Percentiles rank a stretch among this genome's conserved stretches.
Evolutionary conservation across 2,113 vertebrate species (phyloP).

Genomic region (Osmerus eperlanus): DNA sequence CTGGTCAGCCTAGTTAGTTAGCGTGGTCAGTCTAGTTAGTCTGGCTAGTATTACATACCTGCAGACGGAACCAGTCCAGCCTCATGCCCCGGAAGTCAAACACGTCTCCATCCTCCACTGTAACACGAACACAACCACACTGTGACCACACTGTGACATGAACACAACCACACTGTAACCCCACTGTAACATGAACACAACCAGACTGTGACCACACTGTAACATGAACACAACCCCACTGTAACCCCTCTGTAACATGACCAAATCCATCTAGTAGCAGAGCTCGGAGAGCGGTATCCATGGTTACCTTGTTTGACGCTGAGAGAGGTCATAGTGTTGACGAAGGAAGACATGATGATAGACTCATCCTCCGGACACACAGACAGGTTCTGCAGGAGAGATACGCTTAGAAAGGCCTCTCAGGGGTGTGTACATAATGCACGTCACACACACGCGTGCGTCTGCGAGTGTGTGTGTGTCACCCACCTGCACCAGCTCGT

Average conservation of each 20-base stretch:
- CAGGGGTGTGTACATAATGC: no score
- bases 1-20: no score
- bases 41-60: constrained; percentile 72
- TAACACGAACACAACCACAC: constrained; percentile 29
- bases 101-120: constrained; percentile 98
- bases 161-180: neutral
- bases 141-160: neutral
- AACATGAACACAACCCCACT: constrained; percentile 26
- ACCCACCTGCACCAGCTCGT: constrained; percentile 95
- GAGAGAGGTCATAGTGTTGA: constrained; percentile 98
- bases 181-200: constrained; percentile 71
- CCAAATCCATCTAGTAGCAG: neutral
- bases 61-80: constrained; percentile 97
- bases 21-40: no score
- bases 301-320: constrained; percentile 94
- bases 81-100: constrained; percentile 99
- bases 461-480: no score
- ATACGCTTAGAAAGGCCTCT: no score
- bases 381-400: constrained; percentile 85
- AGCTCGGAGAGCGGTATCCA: neutral
- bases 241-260: neutral
- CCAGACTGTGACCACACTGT: constrained; percentile 65
- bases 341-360: constrained; percentile 99
- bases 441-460: no score
- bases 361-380: constrained; percentile 99